Percentiles rank a stretch among this genome's conserved stretches.
These are phyloP conservation scores for Ernsta delagoae DNA, from an alignment of 2,888 invertebrate species.

Conservation along the genomic window DNA sequence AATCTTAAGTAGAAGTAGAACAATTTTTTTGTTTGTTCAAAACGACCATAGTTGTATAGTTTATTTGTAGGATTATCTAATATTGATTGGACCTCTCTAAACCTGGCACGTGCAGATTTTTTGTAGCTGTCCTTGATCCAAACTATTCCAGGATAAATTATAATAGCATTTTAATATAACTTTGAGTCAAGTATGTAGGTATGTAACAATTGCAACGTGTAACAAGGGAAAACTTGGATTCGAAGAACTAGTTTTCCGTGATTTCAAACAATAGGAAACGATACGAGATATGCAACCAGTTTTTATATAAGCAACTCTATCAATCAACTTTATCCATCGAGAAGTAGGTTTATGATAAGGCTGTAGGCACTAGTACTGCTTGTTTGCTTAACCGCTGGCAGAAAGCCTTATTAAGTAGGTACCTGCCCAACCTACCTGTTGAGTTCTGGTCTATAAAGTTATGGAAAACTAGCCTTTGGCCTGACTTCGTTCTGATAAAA, in stretches of 20 bases:
- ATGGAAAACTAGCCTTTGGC: too few species aligned
- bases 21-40: too few species aligned
- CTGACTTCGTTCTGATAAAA: too few species aligned
- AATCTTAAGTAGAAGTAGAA: too few species aligned
- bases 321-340: background rate
- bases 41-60: too few species aligned
- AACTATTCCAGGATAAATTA: background rate
- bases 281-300: constrained; percentile 1
- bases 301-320: background rate
- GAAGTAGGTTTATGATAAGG: background rate
- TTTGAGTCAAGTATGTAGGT: background rate
- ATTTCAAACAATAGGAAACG: constrained; percentile 8
- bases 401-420: background rate
- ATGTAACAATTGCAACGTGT: background rate
- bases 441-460: background rate
- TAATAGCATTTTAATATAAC: background rate
- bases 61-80: too few species aligned
- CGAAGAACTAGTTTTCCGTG: background rate
- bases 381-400: background rate
- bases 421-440: background rate
- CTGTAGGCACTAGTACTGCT: background rate
- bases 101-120: too few species aligned
- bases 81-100: too few species aligned
- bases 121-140: background rate
- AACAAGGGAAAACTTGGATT: background rate